Evolutionary conservation across 2,797 vertebrate genomes (phyloP).

Genomic region (Buphagus erythrorhynchus): DNA sequence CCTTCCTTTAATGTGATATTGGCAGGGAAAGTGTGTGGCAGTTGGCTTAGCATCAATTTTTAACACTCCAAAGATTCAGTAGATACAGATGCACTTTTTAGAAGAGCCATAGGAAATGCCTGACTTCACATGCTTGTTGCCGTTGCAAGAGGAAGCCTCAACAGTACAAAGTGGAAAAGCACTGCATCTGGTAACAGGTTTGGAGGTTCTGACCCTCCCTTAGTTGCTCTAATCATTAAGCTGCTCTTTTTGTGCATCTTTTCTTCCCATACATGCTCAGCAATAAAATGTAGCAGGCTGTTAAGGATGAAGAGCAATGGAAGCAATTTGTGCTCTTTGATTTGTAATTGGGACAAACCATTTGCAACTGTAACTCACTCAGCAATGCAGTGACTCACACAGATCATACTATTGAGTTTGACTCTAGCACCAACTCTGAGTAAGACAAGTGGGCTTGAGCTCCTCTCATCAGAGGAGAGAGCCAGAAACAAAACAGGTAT

Average conservation of each 20-base stretch:
- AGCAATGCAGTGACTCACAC: neutral
- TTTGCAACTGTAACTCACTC: neutral
- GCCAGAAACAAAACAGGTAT: neutral
- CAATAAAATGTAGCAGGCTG: neutral
- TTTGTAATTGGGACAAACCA: neutral
- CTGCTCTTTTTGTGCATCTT: neutral
- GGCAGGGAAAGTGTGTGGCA: constrained; percentile 9
- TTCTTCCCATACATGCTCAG: neutral
- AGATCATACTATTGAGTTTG: neutral
- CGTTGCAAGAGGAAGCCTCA: neutral
- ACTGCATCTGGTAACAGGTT: neutral
- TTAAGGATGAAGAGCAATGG: neutral
- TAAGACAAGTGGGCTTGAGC: neutral
- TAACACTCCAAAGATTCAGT: neutral
- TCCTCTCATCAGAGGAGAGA: neutral
- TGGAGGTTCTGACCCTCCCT: neutral
- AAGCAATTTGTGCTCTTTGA: neutral
- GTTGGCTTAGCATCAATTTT: neutral
- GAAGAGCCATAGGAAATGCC: neutral
- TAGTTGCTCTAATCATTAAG: neutral
- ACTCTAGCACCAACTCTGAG: neutral
- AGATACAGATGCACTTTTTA: constrained; percentile 6
- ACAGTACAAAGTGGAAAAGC: neutral
- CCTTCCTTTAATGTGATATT: neutral
- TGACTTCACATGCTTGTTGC: neutral